phyloP scores from a whole-genome alignment of 2,797 vertebrate genomes.

The Notolepis coatsorum region DNA sequence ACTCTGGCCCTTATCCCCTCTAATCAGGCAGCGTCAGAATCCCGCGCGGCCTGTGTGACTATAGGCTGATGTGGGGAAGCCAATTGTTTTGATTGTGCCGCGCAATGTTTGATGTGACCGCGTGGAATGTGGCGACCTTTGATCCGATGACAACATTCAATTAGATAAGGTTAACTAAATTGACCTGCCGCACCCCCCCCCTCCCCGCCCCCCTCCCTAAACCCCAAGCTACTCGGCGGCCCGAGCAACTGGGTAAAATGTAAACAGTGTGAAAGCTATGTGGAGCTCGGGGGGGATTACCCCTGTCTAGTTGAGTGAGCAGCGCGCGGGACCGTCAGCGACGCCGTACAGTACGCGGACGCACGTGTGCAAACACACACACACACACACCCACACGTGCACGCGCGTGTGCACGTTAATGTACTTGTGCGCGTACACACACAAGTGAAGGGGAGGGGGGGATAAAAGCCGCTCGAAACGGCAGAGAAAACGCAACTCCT shows the following conservation, averaged over 20 bases:
- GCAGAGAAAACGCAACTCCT: neutral
- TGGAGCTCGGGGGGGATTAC: conserved; percentile 47
- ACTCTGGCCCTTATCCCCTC: conserved; percentile 45
- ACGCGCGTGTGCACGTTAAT: neutral
- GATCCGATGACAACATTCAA: conserved; percentile 82
- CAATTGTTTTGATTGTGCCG: conserved; percentile 75
- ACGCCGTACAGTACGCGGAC: neutral
- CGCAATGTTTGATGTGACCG: conserved; percentile 72
- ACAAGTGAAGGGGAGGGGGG: no score
- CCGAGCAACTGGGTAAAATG: conserved; percentile 53
- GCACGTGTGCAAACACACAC: neutral
- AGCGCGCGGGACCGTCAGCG: conserved; percentile 20
- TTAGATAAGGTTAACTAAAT: conserved; percentile 83
- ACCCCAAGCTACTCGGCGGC: conserved; percentile 56
- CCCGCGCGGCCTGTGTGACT: conserved; percentile 56
- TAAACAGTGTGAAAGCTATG: conserved; percentile 61
- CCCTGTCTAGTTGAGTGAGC: conserved; percentile 41
- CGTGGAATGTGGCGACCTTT: conserved; percentile 81
- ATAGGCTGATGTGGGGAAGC: conserved; percentile 64
- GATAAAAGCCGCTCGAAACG: neutral
- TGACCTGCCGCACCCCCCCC: conserved; percentile 65
- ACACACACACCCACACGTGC: neutral
- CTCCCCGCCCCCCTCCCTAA: conserved; percentile 16
- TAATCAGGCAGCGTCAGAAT: conserved; percentile 66
- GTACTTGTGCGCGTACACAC: no score